Evolutionary conservation across 1,140 invertebrate genomes (phyloP).

Genomic region (Tachypleus tridentatus): DNA sequence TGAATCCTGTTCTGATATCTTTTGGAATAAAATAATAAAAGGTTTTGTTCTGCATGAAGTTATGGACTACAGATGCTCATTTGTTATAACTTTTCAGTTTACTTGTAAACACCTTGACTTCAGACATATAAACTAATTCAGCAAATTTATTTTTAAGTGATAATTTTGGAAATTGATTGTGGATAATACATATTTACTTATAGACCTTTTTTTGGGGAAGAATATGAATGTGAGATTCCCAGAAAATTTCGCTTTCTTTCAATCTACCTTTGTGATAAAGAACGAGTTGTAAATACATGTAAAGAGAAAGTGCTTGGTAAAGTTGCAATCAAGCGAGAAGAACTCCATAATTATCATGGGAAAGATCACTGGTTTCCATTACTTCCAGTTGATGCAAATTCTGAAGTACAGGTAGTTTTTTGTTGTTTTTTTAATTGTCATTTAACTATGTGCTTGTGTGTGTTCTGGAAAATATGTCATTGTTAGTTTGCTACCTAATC

Average conservation of each 20-base stretch:
- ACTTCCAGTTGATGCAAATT: slow-evolving; percentile 66
- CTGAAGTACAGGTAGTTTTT: slow-evolving; percentile 61
- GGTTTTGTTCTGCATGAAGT: too few species aligned
- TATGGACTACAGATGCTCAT: too few species aligned
- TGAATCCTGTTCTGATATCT: neutral
- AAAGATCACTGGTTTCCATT: slow-evolving; percentile 87
- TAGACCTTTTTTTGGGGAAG: slow-evolving; percentile 83
- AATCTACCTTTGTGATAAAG: slow-evolving; percentile 65
- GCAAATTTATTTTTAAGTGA: too few species aligned
- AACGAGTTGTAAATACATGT: slow-evolving; percentile 40
- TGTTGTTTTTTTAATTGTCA: too few species aligned
- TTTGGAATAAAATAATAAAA: too few species aligned
- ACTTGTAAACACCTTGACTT: too few species aligned
- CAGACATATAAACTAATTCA: too few species aligned
- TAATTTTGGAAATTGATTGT: too few species aligned
- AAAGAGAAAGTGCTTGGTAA: slow-evolving; percentile 74
- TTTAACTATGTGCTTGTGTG: too few species aligned
- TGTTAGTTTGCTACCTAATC: too few species aligned
- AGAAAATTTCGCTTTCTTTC: slow-evolving; percentile 73
- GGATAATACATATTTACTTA: slow-evolving; percentile 17
- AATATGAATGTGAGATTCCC: slow-evolving; percentile 84
- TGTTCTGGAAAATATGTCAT: too few species aligned
- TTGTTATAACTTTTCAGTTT: too few species aligned
- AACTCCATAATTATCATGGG: slow-evolving; percentile 69
- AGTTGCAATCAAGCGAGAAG: slow-evolving; percentile 73